Evolutionary conservation across 2,797 vertebrate genomes (phyloP), one percentile per base, ranked within the genome.

Genomic region (Xenentodon cancila): DNA sequence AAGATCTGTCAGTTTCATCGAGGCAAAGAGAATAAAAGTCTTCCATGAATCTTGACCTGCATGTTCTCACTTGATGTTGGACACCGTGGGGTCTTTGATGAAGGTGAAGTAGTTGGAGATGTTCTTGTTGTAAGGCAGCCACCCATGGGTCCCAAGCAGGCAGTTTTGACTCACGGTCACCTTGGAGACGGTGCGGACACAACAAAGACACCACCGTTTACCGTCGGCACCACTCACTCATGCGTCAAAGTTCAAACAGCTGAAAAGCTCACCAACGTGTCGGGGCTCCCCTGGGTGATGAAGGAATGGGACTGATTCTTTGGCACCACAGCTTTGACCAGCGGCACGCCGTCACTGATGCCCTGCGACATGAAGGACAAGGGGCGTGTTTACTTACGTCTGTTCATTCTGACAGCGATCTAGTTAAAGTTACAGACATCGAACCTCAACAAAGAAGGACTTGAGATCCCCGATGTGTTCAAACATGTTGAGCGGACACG

Each of bases 41-140:
- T 25, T 3, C 3, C 25, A 3, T 3, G 25, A 25, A 25, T 3
- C 5, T 25, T 25, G 25, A 30, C 7, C 5, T 30, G 30, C 30
- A 37, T 3, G 19, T 45, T 58, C 96, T 96, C 86, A 98, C 97
- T 97, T 99, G 73, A 92, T 86, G 90, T 94, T 97, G 84, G 95
- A 93, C 64, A 98, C 96, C 2, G 96, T 96, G 73, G 96, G 96
- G 89, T 99, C 97, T 82, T 91, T 98, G 70, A 97, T 95, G 87
- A 99, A 99, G 18, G 97, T 99, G 87, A 98, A 99, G 89, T 99
- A 98, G 93, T 98, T 99, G 85, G 96, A 98, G 81, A 97, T 97
- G 85, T 93, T 97, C 92, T 94, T 96, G 77, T 99, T 97, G 54
- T 98, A 99, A 56, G 97, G 95, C 67, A 99, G 92, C 97, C 97